A percentile compares a stretch with the other conserved stretches of the same genome.
These are phyloP conservation scores for Bombyx mori DNA, from an alignment of 1,140 invertebrate genomes.

Conservation along the genomic window DNA sequence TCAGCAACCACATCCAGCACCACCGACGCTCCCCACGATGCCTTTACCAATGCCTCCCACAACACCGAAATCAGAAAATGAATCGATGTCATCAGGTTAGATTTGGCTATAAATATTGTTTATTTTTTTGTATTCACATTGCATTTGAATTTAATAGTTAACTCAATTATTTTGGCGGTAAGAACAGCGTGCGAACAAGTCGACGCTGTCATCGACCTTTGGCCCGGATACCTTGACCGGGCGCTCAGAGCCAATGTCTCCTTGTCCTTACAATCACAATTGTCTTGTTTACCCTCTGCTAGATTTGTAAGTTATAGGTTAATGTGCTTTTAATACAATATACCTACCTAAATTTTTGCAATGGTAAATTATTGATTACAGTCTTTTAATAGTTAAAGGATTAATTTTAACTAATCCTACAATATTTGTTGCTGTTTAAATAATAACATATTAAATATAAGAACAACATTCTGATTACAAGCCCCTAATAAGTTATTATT, in stretches of 20 bases:
- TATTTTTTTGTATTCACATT: neutral
- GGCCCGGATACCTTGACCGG: constrained; percentile 68
- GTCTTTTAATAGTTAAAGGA: no score
- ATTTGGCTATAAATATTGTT: constrained; percentile 8
- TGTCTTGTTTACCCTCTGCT: constrained; percentile 50
- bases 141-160: constrained; percentile 1
- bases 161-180: constrained; percentile 10
- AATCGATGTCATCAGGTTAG: constrained; percentile 70
- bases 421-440: no score
- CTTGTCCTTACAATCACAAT: constrained; percentile 43
- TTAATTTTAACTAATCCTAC: no score
- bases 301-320: no score
- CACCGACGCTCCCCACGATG: constrained; percentile 45
- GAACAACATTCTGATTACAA: no score
- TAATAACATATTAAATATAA: no score
- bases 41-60: constrained; percentile 64
- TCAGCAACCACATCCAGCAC: constrained; percentile 30
- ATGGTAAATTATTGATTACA: no score
- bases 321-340: no score
- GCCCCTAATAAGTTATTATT: no score
- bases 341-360: no score
- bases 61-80: constrained; percentile 69
- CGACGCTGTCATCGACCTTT: constrained; percentile 66
- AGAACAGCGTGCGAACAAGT: constrained; percentile 24
- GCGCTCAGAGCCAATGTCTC: constrained; percentile 50